These are phyloP conservation scores for Nyctibius bracteatus DNA, from an alignment of 2,113 vertebrate genomes.

Conservation along the genomic window DNA sequence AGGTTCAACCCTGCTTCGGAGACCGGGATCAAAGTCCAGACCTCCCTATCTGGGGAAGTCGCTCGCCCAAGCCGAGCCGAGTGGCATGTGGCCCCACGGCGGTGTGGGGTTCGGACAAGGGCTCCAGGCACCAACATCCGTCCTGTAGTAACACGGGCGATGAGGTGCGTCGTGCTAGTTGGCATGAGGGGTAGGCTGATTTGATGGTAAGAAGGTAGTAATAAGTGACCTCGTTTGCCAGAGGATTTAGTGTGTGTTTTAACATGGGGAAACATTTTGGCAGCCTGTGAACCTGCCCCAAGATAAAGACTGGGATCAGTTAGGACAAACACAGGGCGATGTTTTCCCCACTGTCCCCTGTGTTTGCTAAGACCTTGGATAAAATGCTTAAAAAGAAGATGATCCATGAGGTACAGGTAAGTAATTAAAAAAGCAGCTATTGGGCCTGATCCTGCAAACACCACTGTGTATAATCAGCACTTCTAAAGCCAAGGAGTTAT, in stretches of 20 bases:
- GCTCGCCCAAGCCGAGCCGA: accelerated
- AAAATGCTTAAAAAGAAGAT: background rate
- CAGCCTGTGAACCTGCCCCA: background rate
- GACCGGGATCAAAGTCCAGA: accelerated
- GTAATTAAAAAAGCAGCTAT: background rate
- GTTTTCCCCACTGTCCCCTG: background rate
- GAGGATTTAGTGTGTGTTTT: background rate
- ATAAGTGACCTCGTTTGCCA: accelerated
- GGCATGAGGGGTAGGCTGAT: accelerated
- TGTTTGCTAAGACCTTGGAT: background rate
- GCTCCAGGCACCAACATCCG: accelerated
- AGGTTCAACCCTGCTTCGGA: background rate
- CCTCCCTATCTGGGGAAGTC: accelerated
- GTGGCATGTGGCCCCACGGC: accelerated
- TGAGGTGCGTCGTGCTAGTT: accelerated
- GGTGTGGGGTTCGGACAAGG: accelerated
- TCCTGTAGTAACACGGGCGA: accelerated
- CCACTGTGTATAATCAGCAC: background rate
- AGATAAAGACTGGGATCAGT: background rate
- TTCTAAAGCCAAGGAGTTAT: background rate
- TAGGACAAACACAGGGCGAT: background rate
- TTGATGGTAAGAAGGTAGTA: accelerated
- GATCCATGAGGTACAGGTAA: background rate
- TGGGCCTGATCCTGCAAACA: background rate
- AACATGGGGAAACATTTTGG: background rate